Conservation (phyloP, 2,888 invertebrate genomes). For the Orthosia gothica region DNA sequence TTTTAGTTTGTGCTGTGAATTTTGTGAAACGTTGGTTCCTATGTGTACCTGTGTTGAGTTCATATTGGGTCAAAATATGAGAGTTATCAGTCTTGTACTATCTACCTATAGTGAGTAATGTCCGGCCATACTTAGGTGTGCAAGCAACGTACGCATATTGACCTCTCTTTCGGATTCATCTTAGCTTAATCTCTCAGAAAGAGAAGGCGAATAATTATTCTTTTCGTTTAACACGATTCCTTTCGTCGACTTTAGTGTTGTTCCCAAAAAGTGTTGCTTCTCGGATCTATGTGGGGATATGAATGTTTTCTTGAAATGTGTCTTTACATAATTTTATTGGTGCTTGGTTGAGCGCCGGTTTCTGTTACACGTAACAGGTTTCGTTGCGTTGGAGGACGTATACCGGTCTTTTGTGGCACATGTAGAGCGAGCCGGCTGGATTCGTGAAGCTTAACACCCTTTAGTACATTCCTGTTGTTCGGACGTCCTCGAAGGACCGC, state of each 20-base stretch:
- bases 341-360: constrained; percentile 78
- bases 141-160: constrained; percentile 91
- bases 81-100: constrained; percentile 87
- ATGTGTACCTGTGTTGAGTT: constrained; percentile 79
- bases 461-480: constrained; percentile 84
- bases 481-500: constrained; percentile 85
- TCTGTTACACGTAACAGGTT: constrained; percentile 90
- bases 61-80: constrained; percentile 75
- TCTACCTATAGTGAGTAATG: constrained; percentile 91
- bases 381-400: constrained; percentile 89
- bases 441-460: constrained; percentile 80
- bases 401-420: constrained; percentile 89
- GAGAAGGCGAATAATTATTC: constrained; percentile 84
- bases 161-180: constrained; percentile 88
- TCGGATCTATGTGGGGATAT: constrained; percentile 63
- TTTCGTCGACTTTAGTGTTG: constrained; percentile 78
- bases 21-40: constrained; percentile 76
- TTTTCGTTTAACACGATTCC: constrained; percentile 80
- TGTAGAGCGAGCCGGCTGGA: constrained; percentile 85
- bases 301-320: constrained; percentile 70
- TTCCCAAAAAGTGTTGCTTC: constrained; percentile 76
- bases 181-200: constrained; percentile 78
- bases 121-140: constrained; percentile 91
- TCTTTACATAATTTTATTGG: constrained; percentile 75
- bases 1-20: constrained; percentile 83